phyloP scores from a whole-genome alignment of 2,113 vertebrate species.

The Xiphorhynchus elegans region DNA sequence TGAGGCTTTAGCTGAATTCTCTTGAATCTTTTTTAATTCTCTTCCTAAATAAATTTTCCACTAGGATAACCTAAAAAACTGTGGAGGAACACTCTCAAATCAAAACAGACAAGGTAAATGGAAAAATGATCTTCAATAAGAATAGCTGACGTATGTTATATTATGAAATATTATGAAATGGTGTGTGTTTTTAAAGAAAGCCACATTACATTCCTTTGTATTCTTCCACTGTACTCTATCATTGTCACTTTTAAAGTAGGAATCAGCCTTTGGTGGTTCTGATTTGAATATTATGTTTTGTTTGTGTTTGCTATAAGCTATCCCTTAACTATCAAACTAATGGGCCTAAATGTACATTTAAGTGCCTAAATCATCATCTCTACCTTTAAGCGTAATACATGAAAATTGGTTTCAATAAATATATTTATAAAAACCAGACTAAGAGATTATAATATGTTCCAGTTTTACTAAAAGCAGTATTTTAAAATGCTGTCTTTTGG shows the following conservation, averaged over 20 bases:
- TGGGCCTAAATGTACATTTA: background rate
- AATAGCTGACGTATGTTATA: background rate
- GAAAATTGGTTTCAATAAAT: background rate
- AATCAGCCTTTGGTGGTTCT: background rate
- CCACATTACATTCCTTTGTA: background rate
- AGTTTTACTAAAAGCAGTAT: background rate
- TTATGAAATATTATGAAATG: conserved; percentile 19
- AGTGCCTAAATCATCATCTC: background rate
- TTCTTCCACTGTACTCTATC: background rate
- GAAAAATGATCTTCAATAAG: conserved; percentile 10
- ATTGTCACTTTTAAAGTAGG: background rate
- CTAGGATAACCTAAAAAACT: background rate
- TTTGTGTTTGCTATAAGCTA: background rate
- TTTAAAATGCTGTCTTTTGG: background rate
- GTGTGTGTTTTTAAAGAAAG: background rate
- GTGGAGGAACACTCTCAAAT: background rate
- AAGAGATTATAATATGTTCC: background rate
- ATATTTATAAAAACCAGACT: background rate
- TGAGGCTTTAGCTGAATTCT: background rate
- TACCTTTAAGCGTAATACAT: background rate
- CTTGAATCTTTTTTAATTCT: background rate
- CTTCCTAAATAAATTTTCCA: conserved; percentile 5
- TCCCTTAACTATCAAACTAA: background rate
- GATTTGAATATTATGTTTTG: conserved; percentile 13
- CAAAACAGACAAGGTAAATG: conserved; percentile 19